These are phyloP conservation scores for Aporrectodea caliginosa DNA, from an alignment of 1,140 invertebrate species.

Conservation along the genomic window DNA sequence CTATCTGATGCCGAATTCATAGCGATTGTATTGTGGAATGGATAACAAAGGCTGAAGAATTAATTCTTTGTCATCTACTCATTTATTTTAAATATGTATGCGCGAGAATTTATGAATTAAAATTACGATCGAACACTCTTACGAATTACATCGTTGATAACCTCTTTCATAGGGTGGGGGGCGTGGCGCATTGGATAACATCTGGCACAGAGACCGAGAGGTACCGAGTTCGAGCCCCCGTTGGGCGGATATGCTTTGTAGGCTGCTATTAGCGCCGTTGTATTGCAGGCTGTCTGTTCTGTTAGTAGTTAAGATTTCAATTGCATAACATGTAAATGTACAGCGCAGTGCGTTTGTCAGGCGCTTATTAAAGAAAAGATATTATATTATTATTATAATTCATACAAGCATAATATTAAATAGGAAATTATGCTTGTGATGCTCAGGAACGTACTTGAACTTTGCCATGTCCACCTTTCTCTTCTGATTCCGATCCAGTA, in stretches of 20 bases:
- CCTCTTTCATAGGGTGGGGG: no score
- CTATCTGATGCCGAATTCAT: neutral
- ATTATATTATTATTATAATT: neutral
- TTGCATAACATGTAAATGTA: neutral
- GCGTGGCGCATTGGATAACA: no score
- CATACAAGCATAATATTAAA: neutral
- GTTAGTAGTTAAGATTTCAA: neutral
- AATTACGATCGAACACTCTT: no score
- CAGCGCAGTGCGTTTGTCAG: neutral
- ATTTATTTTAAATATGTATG: neutral
- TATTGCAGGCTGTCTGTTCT: neutral
- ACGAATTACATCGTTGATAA: no score
- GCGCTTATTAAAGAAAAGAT: neutral
- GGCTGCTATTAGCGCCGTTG: neutral
- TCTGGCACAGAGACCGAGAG: no score
- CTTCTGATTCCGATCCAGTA: constrained; percentile 2
- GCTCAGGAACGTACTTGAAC: neutral
- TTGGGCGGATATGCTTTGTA: no score
- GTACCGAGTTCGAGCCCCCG: no score
- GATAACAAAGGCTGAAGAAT: neutral
- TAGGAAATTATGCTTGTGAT: neutral
- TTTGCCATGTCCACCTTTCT: neutral
- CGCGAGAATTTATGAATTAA: neutral
- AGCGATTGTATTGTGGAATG: neutral
- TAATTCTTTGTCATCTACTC: neutral